Evolutionary conservation across 23 tunicate species (phyloP).

Genomic region (Trididemnum clinides): DNA sequence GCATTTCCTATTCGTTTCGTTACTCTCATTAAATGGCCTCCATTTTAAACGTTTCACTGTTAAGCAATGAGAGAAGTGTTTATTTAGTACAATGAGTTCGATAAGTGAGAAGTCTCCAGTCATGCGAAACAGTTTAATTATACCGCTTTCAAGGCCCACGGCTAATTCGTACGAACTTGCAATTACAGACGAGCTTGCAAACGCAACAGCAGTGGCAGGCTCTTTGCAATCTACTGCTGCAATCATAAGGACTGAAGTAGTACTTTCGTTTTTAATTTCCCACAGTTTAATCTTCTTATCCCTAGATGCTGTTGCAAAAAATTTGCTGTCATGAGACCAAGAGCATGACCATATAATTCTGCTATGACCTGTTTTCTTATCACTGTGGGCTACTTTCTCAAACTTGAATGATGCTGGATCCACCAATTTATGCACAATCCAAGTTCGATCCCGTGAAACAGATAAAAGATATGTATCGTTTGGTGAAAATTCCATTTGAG

Average conservation of each 20-base stretch:
- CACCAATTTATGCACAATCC: constrained; percentile 59
- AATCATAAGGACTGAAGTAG: background rate
- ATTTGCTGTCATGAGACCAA: constrained; percentile 74
- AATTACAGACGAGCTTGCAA: background rate
- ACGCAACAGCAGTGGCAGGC: constrained; percentile 86
- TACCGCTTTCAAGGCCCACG: constrained; percentile 76
- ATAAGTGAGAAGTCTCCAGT: background rate
- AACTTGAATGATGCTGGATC: background rate
- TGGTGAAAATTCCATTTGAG: constrained; percentile 89
- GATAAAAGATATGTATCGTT: constrained; percentile 67
- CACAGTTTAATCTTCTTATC: constrained; percentile 89
- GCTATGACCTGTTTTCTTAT: constrained; percentile 77
- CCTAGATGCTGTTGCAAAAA: constrained; percentile 80
- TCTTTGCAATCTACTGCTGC: constrained; percentile 7
- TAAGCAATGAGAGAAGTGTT: constrained; percentile 55
- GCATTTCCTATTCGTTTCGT: background rate
- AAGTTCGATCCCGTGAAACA: constrained; percentile 90
- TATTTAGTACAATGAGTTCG: background rate
- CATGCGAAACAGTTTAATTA: constrained; percentile 34
- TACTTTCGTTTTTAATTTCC: constrained; percentile 25
- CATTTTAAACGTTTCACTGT: constrained; percentile 73
- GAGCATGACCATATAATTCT: constrained; percentile 94
- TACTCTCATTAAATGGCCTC: constrained; percentile 49
- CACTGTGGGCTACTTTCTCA: constrained; percentile 47
- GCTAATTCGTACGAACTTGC: constrained; percentile 31